Percentiles rank a stretch among this genome's conserved stretches.
phyloP scores from a whole-genome alignment of 2,797 vertebrate species.

The Chlorospingus flavigularis region DNA sequence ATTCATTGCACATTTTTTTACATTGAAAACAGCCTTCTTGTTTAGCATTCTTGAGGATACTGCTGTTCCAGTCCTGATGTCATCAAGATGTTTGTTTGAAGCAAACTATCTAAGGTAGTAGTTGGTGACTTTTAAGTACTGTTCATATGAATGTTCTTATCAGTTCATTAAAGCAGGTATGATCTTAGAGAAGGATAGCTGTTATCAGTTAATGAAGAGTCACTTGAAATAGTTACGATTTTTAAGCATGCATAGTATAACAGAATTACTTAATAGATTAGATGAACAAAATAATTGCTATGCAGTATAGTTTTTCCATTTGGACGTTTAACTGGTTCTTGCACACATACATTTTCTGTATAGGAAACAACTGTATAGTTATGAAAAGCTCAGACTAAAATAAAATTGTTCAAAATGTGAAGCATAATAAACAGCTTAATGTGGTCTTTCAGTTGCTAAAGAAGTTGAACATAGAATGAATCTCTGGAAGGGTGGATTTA shows the following conservation, averaged over 20 bases:
- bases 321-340: not conserved
- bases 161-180: not conserved
- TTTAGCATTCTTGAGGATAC: slow-evolving; percentile 52
- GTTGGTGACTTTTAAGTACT: slow-evolving; percentile 14
- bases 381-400: not conserved
- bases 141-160: slow-evolving; percentile 23
- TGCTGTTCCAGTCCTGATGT: slow-evolving; percentile 19
- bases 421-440: not conserved
- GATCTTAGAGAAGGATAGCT: not conserved
- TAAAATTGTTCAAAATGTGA: not conserved
- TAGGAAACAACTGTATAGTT: not conserved
- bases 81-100: slow-evolving; percentile 29
- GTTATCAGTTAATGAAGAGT: not conserved
- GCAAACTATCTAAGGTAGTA: not conserved
- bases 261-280: not conserved
- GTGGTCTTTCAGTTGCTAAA: not conserved
- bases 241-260: not conserved
- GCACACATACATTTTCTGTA: not conserved
- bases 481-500: slow-evolving; percentile 1
- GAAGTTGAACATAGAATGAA: not conserved
- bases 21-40: slow-evolving; percentile 28
- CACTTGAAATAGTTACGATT: slow-evolving; percentile 17
- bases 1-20: slow-evolving; percentile 11
- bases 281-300: not conserved
- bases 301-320: not conserved